Evolutionary conservation across 2,113 vertebrate genomes (phyloP).

Genomic region (Macquaria ambigua): DNA sequence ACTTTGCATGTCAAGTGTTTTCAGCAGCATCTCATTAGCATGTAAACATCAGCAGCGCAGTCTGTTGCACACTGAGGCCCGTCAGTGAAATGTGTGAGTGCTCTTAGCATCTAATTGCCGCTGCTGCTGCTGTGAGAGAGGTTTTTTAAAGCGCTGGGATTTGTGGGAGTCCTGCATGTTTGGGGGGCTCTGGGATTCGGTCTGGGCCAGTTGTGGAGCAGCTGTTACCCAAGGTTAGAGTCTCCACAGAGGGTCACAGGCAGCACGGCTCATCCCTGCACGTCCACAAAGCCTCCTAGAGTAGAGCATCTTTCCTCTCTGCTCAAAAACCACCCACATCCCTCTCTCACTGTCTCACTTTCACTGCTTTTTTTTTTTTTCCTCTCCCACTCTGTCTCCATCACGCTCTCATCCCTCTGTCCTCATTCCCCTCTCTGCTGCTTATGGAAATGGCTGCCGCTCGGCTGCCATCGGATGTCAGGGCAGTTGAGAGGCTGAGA

Average conservation of each 20-base stretch:
- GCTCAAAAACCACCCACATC: conserved; percentile 47
- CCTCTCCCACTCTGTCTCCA: conserved; percentile 33
- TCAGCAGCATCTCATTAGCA: conserved; percentile 28
- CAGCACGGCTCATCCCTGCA: neutral
- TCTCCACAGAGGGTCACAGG: conserved; percentile 22
- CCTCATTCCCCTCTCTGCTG: conserved; percentile 13
- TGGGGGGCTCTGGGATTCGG: conserved; percentile 19
- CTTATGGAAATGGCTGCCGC: conserved; percentile 28
- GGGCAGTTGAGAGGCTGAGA: conserved; percentile 10
- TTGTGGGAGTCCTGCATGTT: conserved; percentile 9
- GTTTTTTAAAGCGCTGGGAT: conserved; percentile 15
- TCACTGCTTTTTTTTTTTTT: neutral
- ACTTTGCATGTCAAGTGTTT: neutral
- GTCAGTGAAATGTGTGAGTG: conserved; percentile 24
- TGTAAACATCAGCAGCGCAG: neutral
- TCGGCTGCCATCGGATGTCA: neutral
- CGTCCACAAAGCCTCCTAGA: conserved; percentile 51
- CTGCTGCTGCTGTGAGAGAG: conserved; percentile 10
- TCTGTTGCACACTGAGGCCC: conserved; percentile 1
- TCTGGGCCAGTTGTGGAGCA: conserved; percentile 39
- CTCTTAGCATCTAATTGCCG: conserved; percentile 23
- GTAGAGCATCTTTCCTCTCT: conserved; percentile 42
- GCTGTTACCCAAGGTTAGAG: conserved; percentile 22
- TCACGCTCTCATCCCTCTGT: conserved; percentile 29
- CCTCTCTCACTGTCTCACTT: neutral